These are phyloP conservation scores for Dipodomys stephensi DNA, from an alignment of 2,113 vertebrate genomes.

Conservation along the genomic window DNA sequence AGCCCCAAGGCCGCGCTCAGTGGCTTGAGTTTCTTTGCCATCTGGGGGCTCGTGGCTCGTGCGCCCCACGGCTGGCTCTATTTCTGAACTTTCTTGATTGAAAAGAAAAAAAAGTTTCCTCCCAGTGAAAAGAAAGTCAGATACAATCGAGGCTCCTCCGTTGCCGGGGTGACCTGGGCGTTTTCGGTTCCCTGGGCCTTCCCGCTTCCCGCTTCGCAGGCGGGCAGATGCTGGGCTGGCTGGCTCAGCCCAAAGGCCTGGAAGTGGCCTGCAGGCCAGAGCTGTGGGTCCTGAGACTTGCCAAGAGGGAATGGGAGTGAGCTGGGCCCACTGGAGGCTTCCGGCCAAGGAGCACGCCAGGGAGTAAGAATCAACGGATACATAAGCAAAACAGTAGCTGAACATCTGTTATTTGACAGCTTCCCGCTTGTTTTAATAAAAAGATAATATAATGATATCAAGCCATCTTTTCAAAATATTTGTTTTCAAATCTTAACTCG, in stretches of 20 bases:
- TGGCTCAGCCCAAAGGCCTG: no score
- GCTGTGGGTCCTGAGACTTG: no score
- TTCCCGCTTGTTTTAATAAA: slow-evolving; percentile 19
- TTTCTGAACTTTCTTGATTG: background rate
- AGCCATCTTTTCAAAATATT: background rate
- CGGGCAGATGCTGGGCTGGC: no score
- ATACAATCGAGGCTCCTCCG: background rate
- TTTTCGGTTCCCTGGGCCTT: no score
- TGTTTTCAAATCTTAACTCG: background rate
- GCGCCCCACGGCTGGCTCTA: background rate
- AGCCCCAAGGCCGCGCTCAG: no score
- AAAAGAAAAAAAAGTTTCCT: background rate
- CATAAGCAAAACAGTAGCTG: background rate
- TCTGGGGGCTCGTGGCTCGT: no score
- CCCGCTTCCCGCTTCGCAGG: no score
- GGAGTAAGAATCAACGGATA: no score
- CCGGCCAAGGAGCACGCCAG: background rate
- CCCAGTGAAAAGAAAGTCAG: background rate
- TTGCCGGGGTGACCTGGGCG: background rate
- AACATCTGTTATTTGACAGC: background rate
- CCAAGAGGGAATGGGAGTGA: no score
- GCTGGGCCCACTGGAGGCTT: background rate
- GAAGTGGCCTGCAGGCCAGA: no score
- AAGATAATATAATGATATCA: background rate
- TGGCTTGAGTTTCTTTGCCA: no score